These are phyloP conservation scores for Stichopus horrens DNA, from an alignment of 53 echinoderm and acorn worm species.

Conservation along the genomic window DNA sequence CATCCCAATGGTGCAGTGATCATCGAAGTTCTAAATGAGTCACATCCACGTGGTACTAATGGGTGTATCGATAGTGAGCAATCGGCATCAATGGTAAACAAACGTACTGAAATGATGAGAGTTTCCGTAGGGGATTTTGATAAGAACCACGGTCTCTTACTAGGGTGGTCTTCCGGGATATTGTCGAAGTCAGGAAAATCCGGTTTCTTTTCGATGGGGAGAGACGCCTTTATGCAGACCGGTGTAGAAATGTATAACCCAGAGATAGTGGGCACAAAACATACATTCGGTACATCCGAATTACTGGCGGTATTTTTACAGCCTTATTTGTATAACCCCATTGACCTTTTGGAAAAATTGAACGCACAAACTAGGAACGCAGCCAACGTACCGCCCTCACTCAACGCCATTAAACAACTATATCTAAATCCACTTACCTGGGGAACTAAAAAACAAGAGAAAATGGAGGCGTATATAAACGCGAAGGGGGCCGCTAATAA, in stretches of 20 bases:
- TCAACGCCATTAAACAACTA: background rate
- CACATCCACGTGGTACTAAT: background rate
- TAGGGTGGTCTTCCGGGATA: background rate
- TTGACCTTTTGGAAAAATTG: background rate
- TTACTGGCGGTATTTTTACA: background rate
- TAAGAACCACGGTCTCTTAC: background rate
- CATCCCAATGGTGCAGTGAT: background rate
- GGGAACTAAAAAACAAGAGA: background rate
- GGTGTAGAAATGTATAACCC: background rate
- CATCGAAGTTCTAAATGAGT: background rate
- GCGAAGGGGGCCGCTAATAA: background rate
- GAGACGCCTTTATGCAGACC: background rate
- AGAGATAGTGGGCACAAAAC: background rate
- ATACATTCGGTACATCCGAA: background rate
- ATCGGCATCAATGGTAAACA: background rate
- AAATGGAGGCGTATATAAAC: background rate
- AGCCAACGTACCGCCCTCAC: background rate
- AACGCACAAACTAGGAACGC: background rate
- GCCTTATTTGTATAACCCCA: background rate
- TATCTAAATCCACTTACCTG: background rate
- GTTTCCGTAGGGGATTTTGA: background rate
- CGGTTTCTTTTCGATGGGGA: background rate
- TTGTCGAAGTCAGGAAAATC: background rate
- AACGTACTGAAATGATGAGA: background rate
- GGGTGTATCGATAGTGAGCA: background rate